These are phyloP conservation scores for Myotis findleyi DNA, from an alignment of 2,797 vertebrate genomes.

Conservation along the genomic window DNA sequence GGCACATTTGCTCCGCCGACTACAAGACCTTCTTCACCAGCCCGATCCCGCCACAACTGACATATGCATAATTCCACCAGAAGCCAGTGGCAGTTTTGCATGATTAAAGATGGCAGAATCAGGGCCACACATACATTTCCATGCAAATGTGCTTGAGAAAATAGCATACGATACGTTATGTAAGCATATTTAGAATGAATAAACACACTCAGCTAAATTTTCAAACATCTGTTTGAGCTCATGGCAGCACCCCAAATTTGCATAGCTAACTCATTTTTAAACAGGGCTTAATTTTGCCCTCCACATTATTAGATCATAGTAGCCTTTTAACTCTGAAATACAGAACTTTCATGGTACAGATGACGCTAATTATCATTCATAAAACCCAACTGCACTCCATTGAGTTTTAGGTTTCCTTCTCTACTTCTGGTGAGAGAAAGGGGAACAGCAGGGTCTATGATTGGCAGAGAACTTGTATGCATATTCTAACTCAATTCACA, in stretches of 20 bases:
- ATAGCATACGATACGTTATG: constrained; percentile 67
- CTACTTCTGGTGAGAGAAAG: neutral
- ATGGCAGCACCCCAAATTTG: constrained; percentile 51
- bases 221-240: constrained; percentile 77
- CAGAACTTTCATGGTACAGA: neutral
- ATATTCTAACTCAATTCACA: neutral
- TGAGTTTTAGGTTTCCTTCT: neutral
- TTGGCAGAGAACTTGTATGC: neutral
- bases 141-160: constrained; percentile 75
- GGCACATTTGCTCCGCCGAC: neutral
- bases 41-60: neutral
- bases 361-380: constrained; percentile 4
- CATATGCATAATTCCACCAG: constrained; percentile 6
- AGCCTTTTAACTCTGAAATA: neutral
- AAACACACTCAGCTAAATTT: constrained; percentile 73
- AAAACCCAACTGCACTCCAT: neutral
- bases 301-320: constrained; percentile 53
- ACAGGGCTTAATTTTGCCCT: constrained; percentile 46
- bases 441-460: neutral
- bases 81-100: constrained; percentile 63
- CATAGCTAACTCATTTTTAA: constrained; percentile 62
- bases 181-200: constrained; percentile 79
- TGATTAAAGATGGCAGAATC: constrained; percentile 79
- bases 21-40: neutral
- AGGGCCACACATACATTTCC: constrained; percentile 65